Base-by-base conservation (phyloP, 2,888 invertebrate species). In the Drosophila tripunctata region DNA sequence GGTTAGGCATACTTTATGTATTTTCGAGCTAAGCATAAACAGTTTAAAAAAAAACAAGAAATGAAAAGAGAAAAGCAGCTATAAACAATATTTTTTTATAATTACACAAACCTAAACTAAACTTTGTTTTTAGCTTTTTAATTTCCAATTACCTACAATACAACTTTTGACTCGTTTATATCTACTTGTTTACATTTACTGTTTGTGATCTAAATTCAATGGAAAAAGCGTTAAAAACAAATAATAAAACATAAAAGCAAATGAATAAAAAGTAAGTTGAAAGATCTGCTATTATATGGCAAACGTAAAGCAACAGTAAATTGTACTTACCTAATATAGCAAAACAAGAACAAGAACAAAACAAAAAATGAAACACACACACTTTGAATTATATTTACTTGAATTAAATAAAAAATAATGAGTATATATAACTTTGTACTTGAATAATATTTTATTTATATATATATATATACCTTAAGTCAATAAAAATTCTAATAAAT, bases 361-460 rank as follows among this genome's bases (percentile, higher is more conserved):
- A 64, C 51, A 47, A 43, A 43, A 35, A 50, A 45, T 52, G 68
- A 72, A 44, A 70, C 35, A 67, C 71, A 77, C 66, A 81, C 76
- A 85, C 76, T 87, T 81, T 86, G 78, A 85, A 76, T 87, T 87
- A 85, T 79, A 89, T 88, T 86, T 88, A 87, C 86, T 82, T 88
- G 84, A 79, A 85, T 85, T 88, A 88, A 77, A 87, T 78, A 85
- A 89, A 86, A n/a, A 88, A 88, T 90, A 89, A 89, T 85, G 88
- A 88, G 87, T 83, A 83, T 83, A 82, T 88, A 88, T 88, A 89
- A 89, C 89, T 89, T 89, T 89, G 90, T 89, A 89, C 90, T 89
- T 89, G 90, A 88, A 90, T 90, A 89, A 90, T 86, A 89, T 89
- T 90, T 90, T 90, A 90, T 89, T 89, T 83, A 89, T 87, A 82